Conservation (phyloP, 64 coral and sea anemone species). For the Pocillopora damicornis region DNA sequence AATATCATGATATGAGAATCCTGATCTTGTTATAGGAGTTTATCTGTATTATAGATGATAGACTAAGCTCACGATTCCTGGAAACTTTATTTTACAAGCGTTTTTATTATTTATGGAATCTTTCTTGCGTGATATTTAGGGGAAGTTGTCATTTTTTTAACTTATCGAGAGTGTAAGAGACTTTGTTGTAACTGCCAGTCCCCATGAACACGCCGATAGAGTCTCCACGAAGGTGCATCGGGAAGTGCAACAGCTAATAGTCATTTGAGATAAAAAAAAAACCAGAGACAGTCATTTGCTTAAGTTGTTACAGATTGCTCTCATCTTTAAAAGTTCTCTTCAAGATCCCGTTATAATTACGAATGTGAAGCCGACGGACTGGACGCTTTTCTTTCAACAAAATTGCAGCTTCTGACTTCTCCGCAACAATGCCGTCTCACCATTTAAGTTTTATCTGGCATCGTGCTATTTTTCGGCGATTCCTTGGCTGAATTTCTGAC, state of each 20-base stretch:
- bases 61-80: too few species aligned
- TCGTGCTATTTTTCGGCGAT: background rate
- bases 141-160: background rate
- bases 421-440: too few species aligned
- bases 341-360: too few species aligned
- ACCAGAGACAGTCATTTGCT: background rate
- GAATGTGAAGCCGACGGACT: too few species aligned
- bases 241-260: background rate
- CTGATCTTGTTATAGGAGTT: background rate
- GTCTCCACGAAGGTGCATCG: slow-evolving; percentile 16
- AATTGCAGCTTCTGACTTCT: too few species aligned
- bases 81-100: too few species aligned
- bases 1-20: background rate
- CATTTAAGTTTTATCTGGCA: too few species aligned
- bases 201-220: slow-evolving; percentile 2
- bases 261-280: background rate
- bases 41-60: too few species aligned
- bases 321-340: too few species aligned
- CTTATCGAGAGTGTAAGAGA: background rate
- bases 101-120: too few species aligned
- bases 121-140: too few species aligned
- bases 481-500: background rate
- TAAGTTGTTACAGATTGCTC: background rate
- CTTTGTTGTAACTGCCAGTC: background rate
- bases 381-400: too few species aligned